Evolutionary conservation across 2,888 invertebrate genomes (phyloP), one percentile per base, ranked within the genome.

Genomic region (Apomyelois bistriatella): DNA sequence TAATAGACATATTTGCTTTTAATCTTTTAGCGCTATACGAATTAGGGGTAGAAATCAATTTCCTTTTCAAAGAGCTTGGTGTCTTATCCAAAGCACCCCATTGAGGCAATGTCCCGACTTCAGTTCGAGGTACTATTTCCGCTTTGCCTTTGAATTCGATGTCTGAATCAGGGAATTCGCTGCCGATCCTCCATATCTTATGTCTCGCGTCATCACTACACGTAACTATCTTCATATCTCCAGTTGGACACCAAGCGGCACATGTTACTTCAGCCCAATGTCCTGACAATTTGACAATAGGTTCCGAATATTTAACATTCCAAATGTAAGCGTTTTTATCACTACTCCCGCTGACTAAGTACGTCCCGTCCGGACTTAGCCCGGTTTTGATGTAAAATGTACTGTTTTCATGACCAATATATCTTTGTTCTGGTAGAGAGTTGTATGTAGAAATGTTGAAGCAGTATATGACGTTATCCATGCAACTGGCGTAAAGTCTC

Each of bases 211-310:
- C 97, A 74, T 97, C 97, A 48, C 96, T 94, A 77, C 96, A 95
- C 0, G 97, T 97, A 10, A 96, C 94, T 43, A 96, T 80, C 74
- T 92, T 92, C 13, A 88, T 78, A 55, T 93, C 92, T 5, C 91
- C 91, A 8, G 79, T 76, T 51, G 77, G 83, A 62, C 94, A 93
- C 97, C 97, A 97, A 1, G 95, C 94, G 1, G 97, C 96, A 72
- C 95, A 95, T 0, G 97, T 96, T 0, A 98, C 97, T 88, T 98
- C 98, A 7, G 95, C 95, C 41, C 92, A 88, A 73, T 98, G 97
- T 0, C 97, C 97, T 0, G 90, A 85, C 3, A 98, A 85, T 49
- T 92, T 91, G 15, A 94, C 92, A 8, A 96, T 76, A 0, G 97
- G 96, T 55, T 90, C 79, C 0, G 94, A 86, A 59, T 85, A 80